These are phyloP conservation scores for Isoperla grammatica DNA, from an alignment of 2,888 invertebrate genomes.

Conservation along the genomic window DNA sequence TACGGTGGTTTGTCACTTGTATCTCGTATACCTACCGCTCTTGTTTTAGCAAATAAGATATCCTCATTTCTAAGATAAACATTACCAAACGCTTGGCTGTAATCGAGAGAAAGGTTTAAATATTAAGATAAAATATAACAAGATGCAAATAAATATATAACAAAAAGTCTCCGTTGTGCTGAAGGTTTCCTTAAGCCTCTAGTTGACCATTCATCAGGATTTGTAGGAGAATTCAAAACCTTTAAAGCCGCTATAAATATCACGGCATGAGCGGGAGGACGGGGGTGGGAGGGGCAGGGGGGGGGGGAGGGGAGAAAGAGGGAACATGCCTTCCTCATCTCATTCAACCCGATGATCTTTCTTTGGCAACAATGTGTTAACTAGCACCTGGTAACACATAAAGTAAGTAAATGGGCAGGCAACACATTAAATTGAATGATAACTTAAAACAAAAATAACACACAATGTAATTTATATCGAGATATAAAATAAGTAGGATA, in stretches of 20 bases:
- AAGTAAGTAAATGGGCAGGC: no score
- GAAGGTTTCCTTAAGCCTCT: slow-evolving; percentile 37
- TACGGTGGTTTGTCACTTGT: no score
- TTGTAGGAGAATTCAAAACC: slow-evolving; percentile 41
- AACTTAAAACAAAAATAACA: no score
- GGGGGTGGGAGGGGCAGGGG: background rate
- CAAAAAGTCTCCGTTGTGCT: slow-evolving; percentile 37
- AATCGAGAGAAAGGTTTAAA: slow-evolving; percentile 11
- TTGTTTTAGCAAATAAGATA: no score
- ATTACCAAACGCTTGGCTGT: background rate
- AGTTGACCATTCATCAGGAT: slow-evolving; percentile 58
- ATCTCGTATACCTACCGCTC: no score
- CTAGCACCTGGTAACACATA: no score
- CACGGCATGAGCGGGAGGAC: background rate
- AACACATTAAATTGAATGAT: no score
- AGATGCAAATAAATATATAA: slow-evolving; percentile 25
- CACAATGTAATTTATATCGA: no score
- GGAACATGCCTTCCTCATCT: no score
- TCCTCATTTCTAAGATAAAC: background rate
- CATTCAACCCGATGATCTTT: no score
- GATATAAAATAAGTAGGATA: no score
- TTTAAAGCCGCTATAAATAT: slow-evolving; percentile 29
- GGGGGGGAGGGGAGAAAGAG: background rate
- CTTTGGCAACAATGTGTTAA: no score
- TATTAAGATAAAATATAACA: slow-evolving; percentile 26